Conservation (phyloP, 2,113 vertebrate species). For the Scolopax mira region DNA sequence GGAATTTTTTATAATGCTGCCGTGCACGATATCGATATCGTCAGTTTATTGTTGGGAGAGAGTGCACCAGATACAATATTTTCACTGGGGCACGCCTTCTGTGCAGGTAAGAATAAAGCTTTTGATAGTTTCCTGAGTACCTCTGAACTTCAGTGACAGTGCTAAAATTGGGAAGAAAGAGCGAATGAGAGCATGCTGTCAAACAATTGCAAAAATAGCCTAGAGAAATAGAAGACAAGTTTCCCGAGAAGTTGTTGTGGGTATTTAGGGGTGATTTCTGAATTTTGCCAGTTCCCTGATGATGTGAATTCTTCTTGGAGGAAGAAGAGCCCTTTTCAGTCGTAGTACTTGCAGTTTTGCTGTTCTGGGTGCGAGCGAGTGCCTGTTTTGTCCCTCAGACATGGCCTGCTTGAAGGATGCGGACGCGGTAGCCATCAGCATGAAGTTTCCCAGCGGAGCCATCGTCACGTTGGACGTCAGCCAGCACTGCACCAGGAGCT, state of each 20-base stretch:
- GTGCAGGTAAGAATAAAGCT: slow-evolving; percentile 26
- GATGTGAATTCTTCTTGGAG: too few relatives aligned
- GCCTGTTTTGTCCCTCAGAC: neutral
- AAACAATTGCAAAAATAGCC: neutral
- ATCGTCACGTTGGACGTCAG: slow-evolving; percentile 44
- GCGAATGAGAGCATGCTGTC: fast-evolving
- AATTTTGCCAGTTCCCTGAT: neutral
- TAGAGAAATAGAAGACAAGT: neutral
- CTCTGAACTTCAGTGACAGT: neutral
- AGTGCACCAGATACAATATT: slow-evolving; percentile 44
- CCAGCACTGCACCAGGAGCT: slow-evolving; percentile 62
- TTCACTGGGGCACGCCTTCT: slow-evolving; percentile 49
- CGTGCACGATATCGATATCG: slow-evolving; percentile 33
- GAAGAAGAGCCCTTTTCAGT: too few relatives aligned
- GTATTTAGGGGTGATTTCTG: neutral
- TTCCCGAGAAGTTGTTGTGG: neutral
- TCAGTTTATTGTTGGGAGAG: slow-evolving; percentile 48
- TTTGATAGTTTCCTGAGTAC: neutral
- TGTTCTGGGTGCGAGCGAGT: too few relatives aligned
- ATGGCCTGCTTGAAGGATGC: slow-evolving; percentile 40
- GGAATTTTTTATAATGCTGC: slow-evolving; percentile 47
- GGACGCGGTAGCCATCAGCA: slow-evolving; percentile 29
- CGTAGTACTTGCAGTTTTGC: too few relatives aligned
- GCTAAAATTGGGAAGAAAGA: neutral
- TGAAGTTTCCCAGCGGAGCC: slow-evolving; percentile 40